phyloP scores from a whole-genome alignment of 2,797 vertebrate genomes.

The Hydrophis major region DNA sequence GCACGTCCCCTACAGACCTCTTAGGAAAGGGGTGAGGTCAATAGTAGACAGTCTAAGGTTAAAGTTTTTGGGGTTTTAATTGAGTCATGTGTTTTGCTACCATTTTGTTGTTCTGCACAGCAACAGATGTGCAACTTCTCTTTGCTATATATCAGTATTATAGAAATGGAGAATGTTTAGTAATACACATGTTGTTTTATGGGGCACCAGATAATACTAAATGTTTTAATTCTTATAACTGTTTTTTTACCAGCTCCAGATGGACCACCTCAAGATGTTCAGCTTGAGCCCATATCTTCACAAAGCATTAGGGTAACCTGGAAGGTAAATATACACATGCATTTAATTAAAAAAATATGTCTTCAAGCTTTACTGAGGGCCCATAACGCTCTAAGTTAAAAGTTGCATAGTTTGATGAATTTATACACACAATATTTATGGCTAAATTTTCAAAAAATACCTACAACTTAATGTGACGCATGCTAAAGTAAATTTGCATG shows the following conservation, averaged over 20 bases:
- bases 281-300: conserved; percentile 92
- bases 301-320: conserved; percentile 97
- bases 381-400: neutral
- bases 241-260: conserved; percentile 84
- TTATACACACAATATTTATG: neutral
- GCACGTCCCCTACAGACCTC: too few species aligned
- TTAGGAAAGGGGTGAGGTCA: too few species aligned
- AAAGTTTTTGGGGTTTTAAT: neutral
- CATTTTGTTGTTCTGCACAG: neutral
- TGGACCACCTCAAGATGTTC: conserved; percentile 93
- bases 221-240: conserved; percentile 36
- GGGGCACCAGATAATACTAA: neutral
- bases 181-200: neutral
- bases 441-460: conserved; percentile 25
- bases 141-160: neutral
- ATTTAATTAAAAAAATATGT: neutral
- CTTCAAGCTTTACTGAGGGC: neutral
- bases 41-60: too few species aligned
- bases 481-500: conserved; percentile 19
- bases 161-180: neutral
- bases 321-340: conserved; percentile 81
- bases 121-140: neutral
- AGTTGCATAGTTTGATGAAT: conserved; percentile 1
- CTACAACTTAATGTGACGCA: neutral
- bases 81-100: neutral